Conservation (phyloP, 2,888 invertebrate species). For the Lathronympha strigana region DNA sequence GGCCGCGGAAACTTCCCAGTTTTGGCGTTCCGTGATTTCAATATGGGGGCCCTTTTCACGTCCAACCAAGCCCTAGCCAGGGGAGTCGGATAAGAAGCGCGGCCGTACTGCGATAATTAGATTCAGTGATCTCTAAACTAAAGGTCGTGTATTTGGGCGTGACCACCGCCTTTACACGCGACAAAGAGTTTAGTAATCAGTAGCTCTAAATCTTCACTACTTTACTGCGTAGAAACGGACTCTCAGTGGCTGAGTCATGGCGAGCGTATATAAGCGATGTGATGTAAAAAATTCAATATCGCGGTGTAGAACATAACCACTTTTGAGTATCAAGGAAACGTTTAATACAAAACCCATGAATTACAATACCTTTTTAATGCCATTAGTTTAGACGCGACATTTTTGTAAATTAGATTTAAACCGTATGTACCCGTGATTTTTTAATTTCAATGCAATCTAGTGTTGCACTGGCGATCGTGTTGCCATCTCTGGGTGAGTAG, state of each 20-base stretch:
- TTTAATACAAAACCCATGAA: neutral
- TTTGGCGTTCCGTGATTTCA: no score
- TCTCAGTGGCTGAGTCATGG: neutral
- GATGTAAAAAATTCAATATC: conserved; percentile 3
- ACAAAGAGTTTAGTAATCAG: neutral
- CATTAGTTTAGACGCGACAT: neutral
- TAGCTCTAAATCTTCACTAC: conserved; percentile 3
- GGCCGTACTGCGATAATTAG: neutral
- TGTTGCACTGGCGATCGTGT: neutral
- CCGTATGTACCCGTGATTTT: neutral
- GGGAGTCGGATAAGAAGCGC: neutral
- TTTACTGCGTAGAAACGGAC: conserved; percentile 22
- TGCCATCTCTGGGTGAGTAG: conserved; percentile 13
- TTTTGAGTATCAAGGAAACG: neutral
- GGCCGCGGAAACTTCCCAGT: no score
- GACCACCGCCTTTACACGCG: neutral
- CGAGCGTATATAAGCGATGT: conserved; percentile 13
- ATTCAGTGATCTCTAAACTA: neutral
- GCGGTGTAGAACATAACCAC: neutral
- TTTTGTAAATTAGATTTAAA: neutral
- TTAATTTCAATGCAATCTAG: neutral
- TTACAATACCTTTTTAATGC: neutral
- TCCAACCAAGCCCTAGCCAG: no score
- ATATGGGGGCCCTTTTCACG: no score
- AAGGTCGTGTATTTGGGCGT: neutral